Evolutionary conservation across 2,888 invertebrate genomes (phyloP).

Genomic region (Autographa pulchrina): DNA sequence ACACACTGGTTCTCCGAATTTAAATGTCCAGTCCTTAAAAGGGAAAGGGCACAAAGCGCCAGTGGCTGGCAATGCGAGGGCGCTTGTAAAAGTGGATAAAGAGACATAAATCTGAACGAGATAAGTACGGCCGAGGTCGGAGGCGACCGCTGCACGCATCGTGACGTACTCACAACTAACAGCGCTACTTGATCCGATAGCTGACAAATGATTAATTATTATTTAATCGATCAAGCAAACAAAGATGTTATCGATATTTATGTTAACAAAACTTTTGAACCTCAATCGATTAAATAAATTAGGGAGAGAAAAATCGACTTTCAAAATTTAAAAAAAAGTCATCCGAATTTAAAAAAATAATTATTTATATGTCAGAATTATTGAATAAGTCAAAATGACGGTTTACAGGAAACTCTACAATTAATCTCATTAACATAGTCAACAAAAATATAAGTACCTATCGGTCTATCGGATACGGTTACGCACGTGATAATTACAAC

Average conservation of each 20-base stretch:
- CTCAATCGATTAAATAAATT: background rate
- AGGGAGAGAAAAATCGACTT: slow-evolving; percentile 12
- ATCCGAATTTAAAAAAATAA: slow-evolving; percentile 17
- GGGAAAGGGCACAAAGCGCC: slow-evolving; percentile 32
- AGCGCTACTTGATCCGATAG: slow-evolving; percentile 20
- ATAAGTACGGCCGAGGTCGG: slow-evolving; percentile 80
- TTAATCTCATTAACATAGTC: slow-evolving; percentile 30
- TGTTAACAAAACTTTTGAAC: background rate
- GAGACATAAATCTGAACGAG: slow-evolving; percentile 72
- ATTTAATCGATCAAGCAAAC: slow-evolving; percentile 32
- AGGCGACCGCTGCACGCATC: slow-evolving; percentile 57
- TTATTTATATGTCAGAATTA: background rate
- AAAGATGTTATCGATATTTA: background rate
- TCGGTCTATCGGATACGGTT: slow-evolving; percentile 22
- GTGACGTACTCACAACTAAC: slow-evolving; percentile 45
- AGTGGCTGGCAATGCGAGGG: slow-evolving; percentile 54
- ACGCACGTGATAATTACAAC: slow-evolving; percentile 34
- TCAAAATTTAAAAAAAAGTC: slow-evolving; percentile 25
- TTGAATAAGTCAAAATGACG: background rate
- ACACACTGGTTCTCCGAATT: background rate
- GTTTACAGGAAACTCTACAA: slow-evolving; percentile 30
- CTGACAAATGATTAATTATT: slow-evolving; percentile 59
- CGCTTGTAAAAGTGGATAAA: slow-evolving; percentile 67
- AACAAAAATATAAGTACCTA: slow-evolving; percentile 26
- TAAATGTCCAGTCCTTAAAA: background rate